A percentile compares a stretch with the other conserved stretches of the same genome.
phyloP scores from a whole-genome alignment of 1,140 invertebrate genomes.

The Drosophila pallidifrons region DNA sequence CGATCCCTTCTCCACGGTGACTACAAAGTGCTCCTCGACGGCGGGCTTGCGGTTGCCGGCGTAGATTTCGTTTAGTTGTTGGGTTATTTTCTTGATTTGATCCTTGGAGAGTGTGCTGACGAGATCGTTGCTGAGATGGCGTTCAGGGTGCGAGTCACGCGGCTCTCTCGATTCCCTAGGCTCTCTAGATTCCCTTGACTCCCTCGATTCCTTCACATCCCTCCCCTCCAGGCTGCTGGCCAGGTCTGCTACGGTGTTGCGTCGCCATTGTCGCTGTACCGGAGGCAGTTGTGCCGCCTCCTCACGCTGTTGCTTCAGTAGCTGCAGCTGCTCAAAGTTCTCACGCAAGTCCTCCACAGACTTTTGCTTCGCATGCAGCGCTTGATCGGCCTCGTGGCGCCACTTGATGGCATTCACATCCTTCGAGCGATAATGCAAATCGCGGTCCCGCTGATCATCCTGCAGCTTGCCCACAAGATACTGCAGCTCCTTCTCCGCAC shows the following conservation, averaged over 20 bases:
- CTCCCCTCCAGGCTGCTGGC: conserved; percentile 88
- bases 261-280: conserved; percentile 93
- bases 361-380: conserved; percentile 92
- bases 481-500: conserved; percentile 93
- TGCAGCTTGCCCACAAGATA: conserved; percentile 92
- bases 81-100: conserved; percentile 92
- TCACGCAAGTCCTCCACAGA: conserved; percentile 94
- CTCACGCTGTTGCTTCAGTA: conserved; percentile 84
- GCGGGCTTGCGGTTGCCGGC: conserved; percentile 85
- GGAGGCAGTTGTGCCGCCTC: conserved; percentile 87
- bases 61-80: conserved; percentile 93
- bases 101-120: conserved; percentile 94
- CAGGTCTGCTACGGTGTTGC: conserved; percentile 91
- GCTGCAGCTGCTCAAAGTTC: conserved; percentile 87
- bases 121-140: conserved; percentile 89
- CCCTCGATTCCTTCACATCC: too few species aligned
- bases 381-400: conserved; percentile 90
- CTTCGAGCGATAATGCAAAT: conserved; percentile 92
- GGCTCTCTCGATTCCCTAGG: conserved; percentile 41
- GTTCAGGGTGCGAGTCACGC: conserved; percentile 37
- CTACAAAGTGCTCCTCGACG: conserved; percentile 86
- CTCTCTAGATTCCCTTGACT: too few species aligned
- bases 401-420: conserved; percentile 90
- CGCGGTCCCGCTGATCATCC: conserved; percentile 92
- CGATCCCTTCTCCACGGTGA: conserved; percentile 86